Evolutionary conservation across 2,797 vertebrate genomes (phyloP).

Genomic region (Paratrypauchen microcephalus): DNA sequence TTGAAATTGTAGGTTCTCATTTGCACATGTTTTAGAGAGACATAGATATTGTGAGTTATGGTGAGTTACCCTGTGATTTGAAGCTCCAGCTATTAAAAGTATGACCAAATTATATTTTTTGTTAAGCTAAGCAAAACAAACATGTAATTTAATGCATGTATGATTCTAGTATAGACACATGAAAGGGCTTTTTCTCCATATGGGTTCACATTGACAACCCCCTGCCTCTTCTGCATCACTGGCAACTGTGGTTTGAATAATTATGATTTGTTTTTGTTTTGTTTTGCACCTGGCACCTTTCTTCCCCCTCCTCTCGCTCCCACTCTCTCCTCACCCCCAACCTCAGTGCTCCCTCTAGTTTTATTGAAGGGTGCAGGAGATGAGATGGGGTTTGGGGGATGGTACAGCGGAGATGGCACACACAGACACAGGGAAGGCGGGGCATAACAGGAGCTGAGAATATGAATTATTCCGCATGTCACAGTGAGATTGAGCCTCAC

Average conservation of each 20-base stretch:
- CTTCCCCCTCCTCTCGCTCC: background rate
- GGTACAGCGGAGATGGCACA: slow-evolving; percentile 39
- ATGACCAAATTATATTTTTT: slow-evolving; percentile 19
- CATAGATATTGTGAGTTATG: too few relatives aligned
- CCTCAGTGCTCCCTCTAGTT: slow-evolving; percentile 17
- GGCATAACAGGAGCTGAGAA: slow-evolving; percentile 26
- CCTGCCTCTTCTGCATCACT: slow-evolving; percentile 3
- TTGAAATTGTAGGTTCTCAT: too few relatives aligned
- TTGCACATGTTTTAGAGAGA: too few relatives aligned
- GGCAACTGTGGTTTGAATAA: slow-evolving; percentile 31
- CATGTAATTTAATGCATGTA: slow-evolving; percentile 63
- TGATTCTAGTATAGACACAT: slow-evolving; percentile 48
- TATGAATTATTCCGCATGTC: slow-evolving; percentile 46
- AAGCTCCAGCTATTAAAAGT: background rate
- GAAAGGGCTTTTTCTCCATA: slow-evolving; percentile 9
- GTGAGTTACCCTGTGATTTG: background rate
- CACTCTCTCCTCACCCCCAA: slow-evolving; percentile 8
- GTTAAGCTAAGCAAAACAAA: slow-evolving; percentile 59
- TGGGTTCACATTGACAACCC: slow-evolving; percentile 6
- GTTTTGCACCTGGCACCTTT: slow-evolving; percentile 51
- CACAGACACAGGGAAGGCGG: slow-evolving; percentile 43
- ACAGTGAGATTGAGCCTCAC: slow-evolving; percentile 40
- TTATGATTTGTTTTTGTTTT: slow-evolving; percentile 35
- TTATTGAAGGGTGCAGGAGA: slow-evolving; percentile 17
- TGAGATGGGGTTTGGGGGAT: slow-evolving; percentile 35